Conservation (phyloP, 1,140 invertebrate species). For the Propsilocerus akamusi region DNA sequence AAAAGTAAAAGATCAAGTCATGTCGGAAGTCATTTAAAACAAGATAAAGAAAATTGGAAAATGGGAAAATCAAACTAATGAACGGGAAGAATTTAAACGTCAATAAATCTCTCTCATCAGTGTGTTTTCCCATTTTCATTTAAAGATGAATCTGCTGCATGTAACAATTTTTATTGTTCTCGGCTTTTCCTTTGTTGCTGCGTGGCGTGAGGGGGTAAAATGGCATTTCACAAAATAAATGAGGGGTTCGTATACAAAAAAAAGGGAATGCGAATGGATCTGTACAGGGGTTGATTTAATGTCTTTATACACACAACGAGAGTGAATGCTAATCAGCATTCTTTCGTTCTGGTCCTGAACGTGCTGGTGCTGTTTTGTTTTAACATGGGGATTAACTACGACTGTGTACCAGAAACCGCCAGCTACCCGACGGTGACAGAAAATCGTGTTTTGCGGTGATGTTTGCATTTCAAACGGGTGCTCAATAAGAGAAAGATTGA, state of each 20-base stretch:
- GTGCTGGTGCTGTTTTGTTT: not conserved
- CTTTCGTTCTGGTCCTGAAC: not conserved
- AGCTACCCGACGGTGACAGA: too few relatives aligned
- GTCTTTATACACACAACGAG: too few relatives aligned
- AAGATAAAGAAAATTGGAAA: not conserved
- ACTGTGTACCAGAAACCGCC: not conserved
- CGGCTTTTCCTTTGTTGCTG: not conserved
- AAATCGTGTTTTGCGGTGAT: too few relatives aligned
- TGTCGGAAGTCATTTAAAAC: not conserved
- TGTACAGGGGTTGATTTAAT: too few relatives aligned
- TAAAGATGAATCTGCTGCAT: not conserved
- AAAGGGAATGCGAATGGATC: too few relatives aligned
- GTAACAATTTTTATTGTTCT: not conserved
- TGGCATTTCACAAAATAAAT: too few relatives aligned
- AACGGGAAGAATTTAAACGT: slow-evolving; percentile 8
- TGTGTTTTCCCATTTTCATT: too few relatives aligned
- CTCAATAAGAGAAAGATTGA: too few relatives aligned
- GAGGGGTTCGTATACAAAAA: too few relatives aligned
- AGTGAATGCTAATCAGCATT: slow-evolving; percentile 3
- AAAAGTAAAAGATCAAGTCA: not conserved
- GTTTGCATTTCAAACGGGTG: too few relatives aligned
- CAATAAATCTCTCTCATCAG: slow-evolving; percentile 7
- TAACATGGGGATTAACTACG: not conserved
- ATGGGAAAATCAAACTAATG: slow-evolving; percentile 1
- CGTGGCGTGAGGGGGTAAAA: too few relatives aligned